Percentiles rank a stretch among this genome's conserved stretches.
Evolutionary conservation across 2,113 vertebrate species (phyloP).

Genomic region (Mirounga angustirostris): DNA sequence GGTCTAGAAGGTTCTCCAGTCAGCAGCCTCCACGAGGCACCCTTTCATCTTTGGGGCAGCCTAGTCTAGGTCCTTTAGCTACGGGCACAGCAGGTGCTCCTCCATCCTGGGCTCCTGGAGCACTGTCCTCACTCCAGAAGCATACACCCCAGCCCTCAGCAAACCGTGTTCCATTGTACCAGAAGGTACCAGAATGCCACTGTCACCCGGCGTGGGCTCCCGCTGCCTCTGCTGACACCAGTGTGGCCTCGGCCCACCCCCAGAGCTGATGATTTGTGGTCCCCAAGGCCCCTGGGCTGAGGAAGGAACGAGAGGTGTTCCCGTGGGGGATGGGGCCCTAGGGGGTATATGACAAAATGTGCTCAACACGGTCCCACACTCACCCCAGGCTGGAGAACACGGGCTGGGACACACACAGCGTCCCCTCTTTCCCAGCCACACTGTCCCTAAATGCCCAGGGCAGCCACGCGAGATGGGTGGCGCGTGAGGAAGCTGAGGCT

Average conservation of each 20-base stretch:
- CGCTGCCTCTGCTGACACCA: accelerated
- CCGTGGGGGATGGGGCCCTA: background rate
- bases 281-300: background rate
- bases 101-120: background rate
- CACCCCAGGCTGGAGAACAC: background rate
- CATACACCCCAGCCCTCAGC: background rate
- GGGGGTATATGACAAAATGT: background rate
- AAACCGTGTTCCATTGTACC: background rate
- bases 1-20: background rate
- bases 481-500: background rate
- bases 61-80: background rate
- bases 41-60: background rate
- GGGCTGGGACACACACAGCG: background rate
- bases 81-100: background rate
- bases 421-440: background rate
- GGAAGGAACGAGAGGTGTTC: background rate
- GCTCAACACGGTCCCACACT: background rate
- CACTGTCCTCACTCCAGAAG: background rate
- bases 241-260: background rate
- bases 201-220: accelerated
- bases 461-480: background rate
- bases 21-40: accelerated
- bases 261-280: background rate
- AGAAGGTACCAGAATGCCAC: background rate
- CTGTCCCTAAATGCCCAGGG: background rate